These are phyloP conservation scores for Alligator sinensis DNA, from an alignment of 2,113 vertebrate species.

Conservation along the genomic window DNA sequence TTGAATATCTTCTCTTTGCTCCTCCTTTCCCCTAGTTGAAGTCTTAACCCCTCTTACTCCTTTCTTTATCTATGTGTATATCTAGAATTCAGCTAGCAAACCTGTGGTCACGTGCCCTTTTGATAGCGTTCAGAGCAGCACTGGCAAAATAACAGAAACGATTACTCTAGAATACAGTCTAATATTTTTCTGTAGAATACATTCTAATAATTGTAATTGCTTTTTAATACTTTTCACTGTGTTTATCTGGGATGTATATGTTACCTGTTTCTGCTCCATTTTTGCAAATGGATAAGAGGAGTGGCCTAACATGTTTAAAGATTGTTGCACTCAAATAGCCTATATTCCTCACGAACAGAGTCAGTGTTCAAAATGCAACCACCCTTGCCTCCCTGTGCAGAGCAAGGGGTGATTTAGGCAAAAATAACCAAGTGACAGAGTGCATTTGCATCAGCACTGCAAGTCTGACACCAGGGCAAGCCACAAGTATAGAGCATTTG, in stretches of 20 bases:
- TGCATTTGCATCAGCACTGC: slow-evolving; percentile 12
- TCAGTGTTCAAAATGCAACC: slow-evolving; percentile 9
- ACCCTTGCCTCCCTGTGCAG: neutral
- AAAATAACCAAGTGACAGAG: slow-evolving; percentile 63
- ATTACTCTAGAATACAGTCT: neutral
- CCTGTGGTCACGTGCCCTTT: neutral
- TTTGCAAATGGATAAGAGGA: slow-evolving; percentile 14
- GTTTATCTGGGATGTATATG: neutral
- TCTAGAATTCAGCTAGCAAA: neutral
- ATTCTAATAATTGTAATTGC: neutral
- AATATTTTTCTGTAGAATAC: neutral
- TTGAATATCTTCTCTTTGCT: neutral
- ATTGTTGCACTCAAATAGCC: slow-evolving; percentile 1
- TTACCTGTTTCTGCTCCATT: neutral
- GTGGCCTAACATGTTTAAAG: slow-evolving; percentile 11
- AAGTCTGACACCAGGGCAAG: neutral
- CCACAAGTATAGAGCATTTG: slow-evolving; percentile 25
- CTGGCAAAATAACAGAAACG: neutral
- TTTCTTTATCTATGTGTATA: slow-evolving; percentile 20
- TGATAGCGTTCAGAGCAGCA: neutral
- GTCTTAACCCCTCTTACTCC: neutral
- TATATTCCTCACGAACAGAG: neutral
- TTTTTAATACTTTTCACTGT: neutral
- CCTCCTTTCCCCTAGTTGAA: neutral
- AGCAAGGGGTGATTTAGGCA: slow-evolving; percentile 60